Evolutionary conservation across 2,113 vertebrate species (phyloP), one percentile per base, ranked within the genome.

Genomic region (Lanius collurio): DNA sequence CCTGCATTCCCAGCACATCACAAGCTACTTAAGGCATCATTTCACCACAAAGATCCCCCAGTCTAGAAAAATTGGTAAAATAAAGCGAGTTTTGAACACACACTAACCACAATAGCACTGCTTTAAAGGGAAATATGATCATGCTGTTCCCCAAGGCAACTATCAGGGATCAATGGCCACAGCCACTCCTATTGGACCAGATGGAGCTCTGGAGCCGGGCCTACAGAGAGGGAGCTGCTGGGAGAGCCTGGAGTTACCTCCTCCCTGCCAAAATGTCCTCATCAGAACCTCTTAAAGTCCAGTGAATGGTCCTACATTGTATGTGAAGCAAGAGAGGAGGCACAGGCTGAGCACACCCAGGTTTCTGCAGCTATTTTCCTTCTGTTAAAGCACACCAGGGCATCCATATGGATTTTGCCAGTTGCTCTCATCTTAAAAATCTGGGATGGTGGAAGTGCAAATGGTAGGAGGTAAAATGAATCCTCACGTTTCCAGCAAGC

Each of bases 101-200:
- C 1, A 4, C n/a, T 23, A 63, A 44, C 33, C 27, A 39, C 33
- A 46, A 28, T 0, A 0, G n/a, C 0, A 6, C 20, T 33, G 6
- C 60, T 87, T 41, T 4, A 60, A 31, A 63, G 55, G 68, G 71
- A 57, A 53, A 63, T 1, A 5, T n/a, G 71, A 13, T 17, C 2
- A 1, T 15, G 26, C 35, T 75, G 30, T 21, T 68, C 53, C 53
- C 52, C 52, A 3, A 8, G 55, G 63, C 0, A 0, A 30, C 41
- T 65, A 22, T 13, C 2, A 23, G 39, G 27, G 30, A 55, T 22
- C 13, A 0, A 47, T 37, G 71, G 52, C 55, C 39, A 39, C 35
- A 59, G 82, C 39, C 75, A 35, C 52, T 78, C 56, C 81, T 33
- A 31, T 28, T 11, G 35, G 44, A 65, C 57, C 6, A 0, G 20